These are phyloP conservation scores for Engystomops pustulosus DNA, from an alignment of 2,113 vertebrate species.

Conservation along the genomic window DNA sequence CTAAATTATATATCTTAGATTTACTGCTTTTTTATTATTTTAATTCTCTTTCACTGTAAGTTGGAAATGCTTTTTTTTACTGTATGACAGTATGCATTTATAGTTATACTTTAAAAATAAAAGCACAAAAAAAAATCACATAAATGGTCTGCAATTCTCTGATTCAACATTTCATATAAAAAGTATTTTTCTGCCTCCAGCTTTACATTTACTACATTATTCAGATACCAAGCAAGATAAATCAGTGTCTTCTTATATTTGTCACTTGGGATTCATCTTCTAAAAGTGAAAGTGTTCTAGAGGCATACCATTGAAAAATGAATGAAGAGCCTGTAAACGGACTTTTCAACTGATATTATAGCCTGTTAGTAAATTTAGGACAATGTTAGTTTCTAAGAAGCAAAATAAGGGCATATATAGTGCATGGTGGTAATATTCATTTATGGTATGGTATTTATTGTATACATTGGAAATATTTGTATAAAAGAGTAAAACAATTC, in stretches of 20 bases:
- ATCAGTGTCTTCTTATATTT: conserved; percentile 6
- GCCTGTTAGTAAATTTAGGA: background rate
- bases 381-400: background rate
- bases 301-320: background rate
- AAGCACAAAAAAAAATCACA: background rate
- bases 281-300: background rate
- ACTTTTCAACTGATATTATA: background rate
- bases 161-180: background rate
- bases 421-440: background rate
- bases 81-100: background rate
- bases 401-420: background rate
- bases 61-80: too few relatives aligned
- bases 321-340: background rate
- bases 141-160: background rate
- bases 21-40: background rate
- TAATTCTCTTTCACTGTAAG: background rate
- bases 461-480: too few relatives aligned
- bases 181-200: background rate
- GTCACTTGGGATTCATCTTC: background rate
- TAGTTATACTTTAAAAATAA: background rate
- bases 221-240: background rate
- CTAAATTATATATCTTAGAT: background rate
- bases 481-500: too few relatives aligned
- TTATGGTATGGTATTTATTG: too few relatives aligned
- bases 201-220: conserved; percentile 19